Base-by-base conservation (phyloP, 1,140 invertebrate genomes). In the Hermatobates lingyangjiaoensis region DNA sequence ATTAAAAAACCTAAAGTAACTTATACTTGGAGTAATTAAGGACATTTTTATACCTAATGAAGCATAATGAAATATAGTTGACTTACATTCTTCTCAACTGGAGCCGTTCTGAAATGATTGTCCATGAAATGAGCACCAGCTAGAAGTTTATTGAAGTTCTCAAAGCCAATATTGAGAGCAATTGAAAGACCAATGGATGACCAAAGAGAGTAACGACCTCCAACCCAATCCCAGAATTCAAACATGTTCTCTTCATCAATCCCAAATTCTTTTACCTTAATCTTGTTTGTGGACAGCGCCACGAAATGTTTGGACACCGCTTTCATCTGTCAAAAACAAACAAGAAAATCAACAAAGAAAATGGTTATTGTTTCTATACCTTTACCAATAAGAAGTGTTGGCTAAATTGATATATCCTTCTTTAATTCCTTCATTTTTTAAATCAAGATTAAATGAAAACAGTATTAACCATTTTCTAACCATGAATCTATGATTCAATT, bases 181-280 rank as follows among this genome's bases (percentile, higher is more conserved):
- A 99, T 96, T 2, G 93, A 95, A 5, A 99, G 69, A 40, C 96
- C 94, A 70, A 98, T 98, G 4, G 95, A 94, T 0, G 93, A 98
- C 94, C 94, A 98, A 1, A 97, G 68, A 0, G 93, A 97, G 66
- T 95, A 96, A 28, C 53, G 77, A 58, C 95, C 96, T 45, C 95
- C 96, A 52, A 99, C 95, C 92, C 94, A 99, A 70, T 99, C 95
- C 95, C 96, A 99, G 68, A 99, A 98, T 45, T 83, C 92, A 73
- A 99, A 99, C 90, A 98, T 98, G 64, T 98, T 98, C 52, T 83
- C 80, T 57, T 87, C 76, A 66, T 95, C 83, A 59, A 99, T 99
- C 23, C 96, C 96, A 71, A 98, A 98, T 51, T 89, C 90, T 27
- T 81, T 86, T 0, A 96, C 92, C 70, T 95, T 94, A 52, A 79